These are phyloP conservation scores for Drosophila testacea DNA, from an alignment of 2,888 invertebrate genomes.

Conservation along the genomic window DNA sequence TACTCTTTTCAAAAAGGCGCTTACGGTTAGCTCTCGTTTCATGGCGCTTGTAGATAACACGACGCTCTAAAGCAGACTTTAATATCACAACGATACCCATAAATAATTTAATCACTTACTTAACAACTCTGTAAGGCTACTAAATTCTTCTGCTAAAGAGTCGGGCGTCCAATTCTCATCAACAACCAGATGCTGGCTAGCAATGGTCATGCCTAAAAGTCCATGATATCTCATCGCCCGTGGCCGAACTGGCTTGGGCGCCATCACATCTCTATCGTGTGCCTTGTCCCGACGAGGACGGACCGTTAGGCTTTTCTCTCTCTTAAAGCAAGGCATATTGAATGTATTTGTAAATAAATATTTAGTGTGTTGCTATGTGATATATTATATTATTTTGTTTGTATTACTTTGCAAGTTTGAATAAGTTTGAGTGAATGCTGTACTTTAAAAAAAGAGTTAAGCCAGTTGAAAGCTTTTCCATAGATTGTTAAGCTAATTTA, in stretches of 20 bases:
- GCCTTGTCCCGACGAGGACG: constrained; percentile 43
- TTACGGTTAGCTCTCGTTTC: constrained; percentile 72
- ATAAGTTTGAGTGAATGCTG: constrained; percentile 2
- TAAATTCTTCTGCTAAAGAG: constrained; percentile 78
- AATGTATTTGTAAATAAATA: constrained; percentile 1
- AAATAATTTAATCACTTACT: constrained; percentile 62
- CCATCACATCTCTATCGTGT: constrained; percentile 47
- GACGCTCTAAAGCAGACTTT: constrained; percentile 61
- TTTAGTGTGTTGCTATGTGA: constrained; percentile 7
- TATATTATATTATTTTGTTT: constrained; percentile 1
- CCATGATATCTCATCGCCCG: constrained; percentile 79
- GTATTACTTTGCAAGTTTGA: background rate
- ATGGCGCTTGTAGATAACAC: constrained; percentile 69
- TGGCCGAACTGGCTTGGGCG: constrained; percentile 80
- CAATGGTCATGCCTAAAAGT: constrained; percentile 80
- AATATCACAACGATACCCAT: no score
- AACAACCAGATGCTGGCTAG: constrained; percentile 81
- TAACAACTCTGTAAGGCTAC: constrained; percentile 76
- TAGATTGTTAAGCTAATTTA: background rate
- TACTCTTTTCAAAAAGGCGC: constrained; percentile 51
- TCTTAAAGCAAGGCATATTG: constrained; percentile 62
- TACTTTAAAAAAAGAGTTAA: background rate
- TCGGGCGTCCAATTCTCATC: constrained; percentile 82
- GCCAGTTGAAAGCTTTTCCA: constrained; percentile 8
- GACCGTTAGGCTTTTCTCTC: constrained; percentile 46